phyloP scores from a whole-genome alignment of 2,797 vertebrate genomes.

The Graptemys geographica region DNA sequence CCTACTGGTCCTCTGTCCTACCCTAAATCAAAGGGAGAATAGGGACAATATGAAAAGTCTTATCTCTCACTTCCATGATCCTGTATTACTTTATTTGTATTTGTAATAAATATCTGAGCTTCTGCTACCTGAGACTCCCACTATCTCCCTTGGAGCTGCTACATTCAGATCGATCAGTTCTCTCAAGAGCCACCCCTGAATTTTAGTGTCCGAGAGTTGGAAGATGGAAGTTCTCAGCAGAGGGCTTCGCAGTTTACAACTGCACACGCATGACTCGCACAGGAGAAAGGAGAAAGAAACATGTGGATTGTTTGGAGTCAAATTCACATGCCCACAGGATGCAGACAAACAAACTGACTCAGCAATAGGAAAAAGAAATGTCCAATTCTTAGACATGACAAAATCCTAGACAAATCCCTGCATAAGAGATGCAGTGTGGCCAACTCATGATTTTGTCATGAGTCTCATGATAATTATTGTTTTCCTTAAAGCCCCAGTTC shows the following conservation, averaged over 20 bases:
- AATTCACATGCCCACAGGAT: neutral
- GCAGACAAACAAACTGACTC: conserved; percentile 28
- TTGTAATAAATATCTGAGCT: neutral
- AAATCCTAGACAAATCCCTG: conserved; percentile 27
- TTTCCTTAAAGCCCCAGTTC: too few relatives aligned
- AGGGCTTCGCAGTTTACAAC: neutral
- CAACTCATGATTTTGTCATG: too few relatives aligned
- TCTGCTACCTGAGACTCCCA: neutral
- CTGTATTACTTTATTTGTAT: neutral
- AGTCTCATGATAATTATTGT: too few relatives aligned
- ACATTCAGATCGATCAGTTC: too few relatives aligned
- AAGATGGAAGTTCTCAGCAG: neutral
- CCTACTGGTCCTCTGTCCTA: neutral
- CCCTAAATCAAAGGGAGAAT: neutral
- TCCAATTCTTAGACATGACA: neutral
- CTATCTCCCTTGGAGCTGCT: neutral
- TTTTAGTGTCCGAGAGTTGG: fast-evolving
- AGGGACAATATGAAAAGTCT: neutral
- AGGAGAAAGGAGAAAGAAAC: conserved; percentile 7
- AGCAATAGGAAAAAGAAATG: conserved; percentile 3
- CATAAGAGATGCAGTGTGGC: conserved; percentile 9
- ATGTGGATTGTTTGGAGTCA: neutral
- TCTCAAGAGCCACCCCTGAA: neutral
- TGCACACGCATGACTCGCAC: conserved; percentile 30
- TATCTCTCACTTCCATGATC: neutral